A percentile compares a stretch with the other conserved stretches of the same genome.
Conservation (phyloP, 2,797 vertebrate species). For the Gobio occitaniae region DNA sequence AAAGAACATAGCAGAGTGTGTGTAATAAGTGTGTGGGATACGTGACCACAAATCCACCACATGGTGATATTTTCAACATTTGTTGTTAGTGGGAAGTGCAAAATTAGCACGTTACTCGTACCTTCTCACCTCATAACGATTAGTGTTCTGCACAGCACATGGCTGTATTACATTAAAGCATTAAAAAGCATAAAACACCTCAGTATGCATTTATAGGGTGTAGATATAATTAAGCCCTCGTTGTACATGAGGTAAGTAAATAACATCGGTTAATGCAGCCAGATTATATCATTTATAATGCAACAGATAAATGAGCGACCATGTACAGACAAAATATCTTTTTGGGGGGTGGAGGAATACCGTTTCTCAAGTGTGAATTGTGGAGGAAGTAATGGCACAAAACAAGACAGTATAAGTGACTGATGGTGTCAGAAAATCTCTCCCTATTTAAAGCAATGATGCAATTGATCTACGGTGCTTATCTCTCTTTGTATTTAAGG, state of each 20-base stretch:
- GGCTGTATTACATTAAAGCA: slow-evolving; percentile 9
- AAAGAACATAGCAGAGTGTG: neutral
- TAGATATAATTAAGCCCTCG: neutral
- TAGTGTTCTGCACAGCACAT: slow-evolving; percentile 30
- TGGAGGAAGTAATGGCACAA: slow-evolving; percentile 68
- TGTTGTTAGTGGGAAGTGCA: slow-evolving; percentile 79
- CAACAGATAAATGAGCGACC: slow-evolving; percentile 4
- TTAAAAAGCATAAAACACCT: neutral
- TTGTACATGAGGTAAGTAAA: neutral
- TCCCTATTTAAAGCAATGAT: slow-evolving; percentile 71
- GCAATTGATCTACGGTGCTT: slow-evolving; percentile 75
- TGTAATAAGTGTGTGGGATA: slow-evolving; percentile 52
- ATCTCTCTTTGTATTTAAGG: slow-evolving; percentile 68
- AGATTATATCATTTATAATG: too few species aligned
- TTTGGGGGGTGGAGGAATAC: slow-evolving; percentile 27
- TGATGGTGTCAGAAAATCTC: slow-evolving; percentile 66
- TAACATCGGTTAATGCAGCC: too few species aligned
- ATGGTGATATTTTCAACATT: slow-evolving; percentile 75
- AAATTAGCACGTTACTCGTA: slow-evolving; percentile 65
- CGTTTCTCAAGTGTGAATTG: slow-evolving; percentile 48
- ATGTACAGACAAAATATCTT: slow-evolving; percentile 56
- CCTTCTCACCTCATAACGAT: slow-evolving; percentile 61
- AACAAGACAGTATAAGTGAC: slow-evolving; percentile 66
- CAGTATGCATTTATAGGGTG: neutral
- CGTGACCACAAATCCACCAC: slow-evolving; percentile 68